Evolutionary conservation across 2,888 invertebrate genomes (phyloP).

Genomic region (Formica aserva): DNA sequence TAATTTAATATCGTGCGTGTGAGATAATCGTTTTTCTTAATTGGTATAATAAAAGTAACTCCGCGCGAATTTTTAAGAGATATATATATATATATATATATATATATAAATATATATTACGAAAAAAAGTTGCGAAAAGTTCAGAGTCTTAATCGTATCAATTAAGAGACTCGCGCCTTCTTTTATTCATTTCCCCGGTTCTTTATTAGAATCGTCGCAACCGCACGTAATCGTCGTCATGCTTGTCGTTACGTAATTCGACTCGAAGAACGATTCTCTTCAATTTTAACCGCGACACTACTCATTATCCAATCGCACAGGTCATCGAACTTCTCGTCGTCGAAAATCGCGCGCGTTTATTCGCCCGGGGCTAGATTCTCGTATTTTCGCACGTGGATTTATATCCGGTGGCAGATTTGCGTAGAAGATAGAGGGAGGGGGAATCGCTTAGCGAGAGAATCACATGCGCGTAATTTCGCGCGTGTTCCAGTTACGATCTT

Average conservation of each 20-base stretch:
- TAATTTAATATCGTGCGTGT: background rate
- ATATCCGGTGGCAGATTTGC: background rate
- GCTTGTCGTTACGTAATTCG: conserved; percentile 57
- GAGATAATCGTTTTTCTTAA: background rate
- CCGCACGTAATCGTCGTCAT: conserved; percentile 53
- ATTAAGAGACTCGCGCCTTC: background rate
- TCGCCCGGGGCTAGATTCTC: conserved; percentile 22
- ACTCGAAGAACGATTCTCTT: conserved; percentile 66
- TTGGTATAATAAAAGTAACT: background rate
- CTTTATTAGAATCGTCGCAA: conserved; percentile 26
- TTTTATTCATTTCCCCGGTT: background rate
- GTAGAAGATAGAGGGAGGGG: background rate
- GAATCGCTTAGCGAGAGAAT: conserved; percentile 10
- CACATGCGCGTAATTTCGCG: conserved; percentile 46
- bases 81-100: background rate
- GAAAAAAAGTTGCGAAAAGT: background rate
- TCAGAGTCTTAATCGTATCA: conserved; percentile 10
- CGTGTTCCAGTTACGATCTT: conserved; percentile 34
- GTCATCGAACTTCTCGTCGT: conserved; percentile 68
- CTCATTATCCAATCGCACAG: conserved; percentile 68
- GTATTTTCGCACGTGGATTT: conserved; percentile 20
- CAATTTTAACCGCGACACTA: conserved; percentile 65
- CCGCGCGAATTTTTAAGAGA: background rate
- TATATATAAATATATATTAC: background rate
- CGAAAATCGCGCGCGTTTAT: conserved; percentile 29